phyloP scores from a whole-genome alignment of 2,113 vertebrate genomes.

The Elephantulus edwardii region DNA sequence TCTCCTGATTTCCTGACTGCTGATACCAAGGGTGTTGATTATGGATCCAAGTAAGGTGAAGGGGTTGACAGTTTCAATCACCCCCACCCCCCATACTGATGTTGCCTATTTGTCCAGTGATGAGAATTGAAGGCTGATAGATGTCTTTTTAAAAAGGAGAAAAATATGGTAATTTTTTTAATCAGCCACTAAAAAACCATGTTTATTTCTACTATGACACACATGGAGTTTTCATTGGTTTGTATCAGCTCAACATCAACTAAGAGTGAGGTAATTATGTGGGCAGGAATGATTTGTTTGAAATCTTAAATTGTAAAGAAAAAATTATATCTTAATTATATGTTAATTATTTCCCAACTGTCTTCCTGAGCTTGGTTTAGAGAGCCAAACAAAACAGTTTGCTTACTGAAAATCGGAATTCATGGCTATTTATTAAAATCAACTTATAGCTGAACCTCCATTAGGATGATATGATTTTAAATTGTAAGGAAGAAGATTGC shows the following conservation, averaged over 20 bases:
- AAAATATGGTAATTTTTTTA: background rate
- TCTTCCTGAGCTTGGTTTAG: background rate
- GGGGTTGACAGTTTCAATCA: too few relatives aligned
- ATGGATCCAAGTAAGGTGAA: too few relatives aligned
- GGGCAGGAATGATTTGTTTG: background rate
- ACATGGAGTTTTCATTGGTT: background rate
- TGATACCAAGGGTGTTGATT: too few relatives aligned
- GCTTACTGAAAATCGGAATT: background rate
- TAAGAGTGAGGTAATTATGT: background rate
- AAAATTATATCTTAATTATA: too few relatives aligned
- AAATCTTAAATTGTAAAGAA: constrained; percentile 29
- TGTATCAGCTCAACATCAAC: background rate
- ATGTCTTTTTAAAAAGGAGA: background rate
- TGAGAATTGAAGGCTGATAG: too few relatives aligned
- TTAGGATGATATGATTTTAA: too few relatives aligned
- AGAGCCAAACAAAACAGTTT: background rate
- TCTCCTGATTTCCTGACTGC: too few relatives aligned
- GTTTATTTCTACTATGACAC: background rate
- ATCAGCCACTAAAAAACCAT: background rate
- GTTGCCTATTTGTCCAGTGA: too few relatives aligned
- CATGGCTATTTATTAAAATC: background rate
- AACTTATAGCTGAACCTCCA: too few relatives aligned
- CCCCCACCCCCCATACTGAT: too few relatives aligned
- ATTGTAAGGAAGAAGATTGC: too few relatives aligned
- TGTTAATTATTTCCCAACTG: background rate